Evolutionary conservation across 30 jellyfish, hydroid and myxozoan species (phyloP).

Genomic region (Sanderia malayensis): DNA sequence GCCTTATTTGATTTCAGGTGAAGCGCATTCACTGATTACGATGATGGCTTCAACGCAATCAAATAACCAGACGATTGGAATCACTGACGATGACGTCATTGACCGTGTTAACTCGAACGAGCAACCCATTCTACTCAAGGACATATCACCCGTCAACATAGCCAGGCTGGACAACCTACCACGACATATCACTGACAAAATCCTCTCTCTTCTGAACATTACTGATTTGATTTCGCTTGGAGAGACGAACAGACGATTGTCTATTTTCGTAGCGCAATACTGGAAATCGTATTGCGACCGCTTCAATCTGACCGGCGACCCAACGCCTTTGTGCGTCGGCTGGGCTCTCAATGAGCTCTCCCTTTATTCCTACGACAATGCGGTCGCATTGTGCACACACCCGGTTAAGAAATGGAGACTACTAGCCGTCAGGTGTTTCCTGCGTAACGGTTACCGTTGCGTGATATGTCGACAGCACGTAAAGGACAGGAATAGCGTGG

Average conservation of each 20-base stretch:
- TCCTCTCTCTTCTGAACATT: conserved; percentile 8
- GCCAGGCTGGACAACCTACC: conserved; percentile 30
- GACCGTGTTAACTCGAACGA: neutral
- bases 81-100: neutral
- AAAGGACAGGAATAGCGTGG: conserved; percentile 54
- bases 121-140: too few species aligned
- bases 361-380: conserved; percentile 43
- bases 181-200: conserved; percentile 21
- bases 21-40: conserved; percentile 19
- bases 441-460: conserved; percentile 28
- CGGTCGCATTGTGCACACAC: conserved; percentile 24
- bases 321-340: conserved; percentile 62
- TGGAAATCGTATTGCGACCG: conserved; percentile 46
- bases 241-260: neutral
- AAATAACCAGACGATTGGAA: neutral
- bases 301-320: conserved; percentile 9
- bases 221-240: conserved; percentile 36
- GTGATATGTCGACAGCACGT: conserved; percentile 57
- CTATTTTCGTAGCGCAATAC: conserved; percentile 7
- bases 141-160: neutral
- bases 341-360: conserved; percentile 49
- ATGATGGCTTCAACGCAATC: neutral
- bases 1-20: conserved; percentile 40
- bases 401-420: conserved; percentile 49
- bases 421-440: conserved; percentile 37